These are phyloP conservation scores for Caenorhabditis virilis DNA, from an alignment of 2,888 invertebrate genomes.

Conservation along the genomic window DNA sequence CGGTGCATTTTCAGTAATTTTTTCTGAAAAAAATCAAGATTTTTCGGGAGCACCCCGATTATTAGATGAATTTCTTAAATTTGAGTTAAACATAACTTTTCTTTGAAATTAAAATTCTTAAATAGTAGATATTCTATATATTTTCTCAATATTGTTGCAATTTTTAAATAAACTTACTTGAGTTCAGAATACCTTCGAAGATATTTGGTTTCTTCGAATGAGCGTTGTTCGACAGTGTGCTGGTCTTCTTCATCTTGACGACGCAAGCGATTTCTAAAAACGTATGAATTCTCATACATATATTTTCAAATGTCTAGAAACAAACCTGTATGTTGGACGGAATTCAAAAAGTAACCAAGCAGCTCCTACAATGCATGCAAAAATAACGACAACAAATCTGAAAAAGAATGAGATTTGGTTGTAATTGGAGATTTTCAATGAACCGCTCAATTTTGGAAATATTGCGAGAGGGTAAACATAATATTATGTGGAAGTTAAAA, in stretches of 20 bases:
- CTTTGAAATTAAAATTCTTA: too few species aligned
- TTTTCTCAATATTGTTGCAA: too few species aligned
- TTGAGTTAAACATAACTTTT: too few species aligned
- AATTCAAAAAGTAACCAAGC: slow-evolving; percentile 48
- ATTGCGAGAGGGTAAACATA: too few species aligned
- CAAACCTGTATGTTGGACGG: slow-evolving; percentile 39
- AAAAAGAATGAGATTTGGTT: slow-evolving; percentile 3
- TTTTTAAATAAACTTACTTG: slow-evolving; percentile 32
- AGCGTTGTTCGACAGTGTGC: slow-evolving; percentile 39
- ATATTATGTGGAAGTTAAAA: not conserved
- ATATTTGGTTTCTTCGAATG: slow-evolving; percentile 52
- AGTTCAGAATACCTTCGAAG: slow-evolving; percentile 50
- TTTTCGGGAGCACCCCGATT: too few species aligned
- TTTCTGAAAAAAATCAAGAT: too few species aligned
- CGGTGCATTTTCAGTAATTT: too few species aligned
- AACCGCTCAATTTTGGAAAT: too few species aligned
- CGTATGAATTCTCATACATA: not conserved
- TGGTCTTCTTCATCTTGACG: slow-evolving; percentile 42
- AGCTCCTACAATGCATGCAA: slow-evolving; percentile 37
- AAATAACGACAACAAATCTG: slow-evolving; percentile 38
- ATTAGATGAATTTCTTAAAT: too few species aligned
- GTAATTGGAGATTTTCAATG: not conserved
- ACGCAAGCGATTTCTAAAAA: slow-evolving; percentile 47
- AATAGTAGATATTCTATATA: too few species aligned
- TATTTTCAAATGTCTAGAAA: not conserved